A percentile compares a stretch with the other conserved stretches of the same genome.
These are phyloP conservation scores for Rapana venosa DNA, from an alignment of 2,888 invertebrate species.

Conservation along the genomic window DNA sequence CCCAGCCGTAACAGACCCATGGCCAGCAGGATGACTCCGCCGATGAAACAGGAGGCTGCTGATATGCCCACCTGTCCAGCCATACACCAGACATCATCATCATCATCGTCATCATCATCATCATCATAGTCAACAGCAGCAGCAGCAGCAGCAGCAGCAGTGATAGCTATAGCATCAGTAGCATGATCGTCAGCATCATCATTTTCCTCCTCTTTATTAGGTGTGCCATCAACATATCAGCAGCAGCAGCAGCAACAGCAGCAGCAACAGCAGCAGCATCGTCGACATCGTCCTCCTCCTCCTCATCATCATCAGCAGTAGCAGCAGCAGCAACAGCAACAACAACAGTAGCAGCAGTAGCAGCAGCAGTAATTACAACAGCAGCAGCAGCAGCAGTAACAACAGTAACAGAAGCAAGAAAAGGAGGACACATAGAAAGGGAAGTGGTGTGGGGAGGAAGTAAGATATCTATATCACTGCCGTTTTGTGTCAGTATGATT, in stretches of 20 bases:
- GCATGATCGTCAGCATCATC: too few species aligned
- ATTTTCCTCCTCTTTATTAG: too few species aligned
- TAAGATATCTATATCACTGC: too few species aligned
- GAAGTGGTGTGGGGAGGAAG: background rate
- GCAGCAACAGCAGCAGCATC: too few species aligned
- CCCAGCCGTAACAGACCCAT: slow-evolving; percentile 62
- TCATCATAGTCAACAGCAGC: too few species aligned
- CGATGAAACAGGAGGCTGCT: slow-evolving; percentile 55
- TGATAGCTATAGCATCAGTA: too few species aligned
- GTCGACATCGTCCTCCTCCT: too few species aligned
- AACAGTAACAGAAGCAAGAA: background rate
- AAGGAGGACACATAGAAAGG: background rate
- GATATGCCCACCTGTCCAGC: slow-evolving; percentile 55
- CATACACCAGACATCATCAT: too few species aligned
- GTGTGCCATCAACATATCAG: too few species aligned
- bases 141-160: background rate
- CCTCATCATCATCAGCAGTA: too few species aligned
- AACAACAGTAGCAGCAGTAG: background rate
- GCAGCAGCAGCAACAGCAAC: too few species aligned
- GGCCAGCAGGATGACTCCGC: slow-evolving; percentile 56
- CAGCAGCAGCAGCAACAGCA: background rate
- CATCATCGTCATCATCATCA: too few species aligned
- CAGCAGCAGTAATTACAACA: background rate
- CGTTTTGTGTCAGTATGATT: background rate
- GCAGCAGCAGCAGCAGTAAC: background rate